Evolutionary conservation across 2,797 vertebrate genomes (phyloP).

Genomic region (Ctenochaetus hawaiiensis): DNA sequence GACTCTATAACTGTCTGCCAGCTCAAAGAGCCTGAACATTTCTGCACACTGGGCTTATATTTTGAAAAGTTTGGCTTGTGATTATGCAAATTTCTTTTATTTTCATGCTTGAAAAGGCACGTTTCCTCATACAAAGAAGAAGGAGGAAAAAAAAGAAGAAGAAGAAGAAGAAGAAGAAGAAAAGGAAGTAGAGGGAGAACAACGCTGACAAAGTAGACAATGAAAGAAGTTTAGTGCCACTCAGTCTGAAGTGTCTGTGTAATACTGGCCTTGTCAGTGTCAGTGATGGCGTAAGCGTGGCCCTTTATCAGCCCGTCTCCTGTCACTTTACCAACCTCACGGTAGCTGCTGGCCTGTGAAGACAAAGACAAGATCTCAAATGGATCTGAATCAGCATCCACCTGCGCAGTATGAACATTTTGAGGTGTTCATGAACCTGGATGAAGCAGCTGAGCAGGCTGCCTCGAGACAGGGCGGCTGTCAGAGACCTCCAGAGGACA

Average conservation of each 20-base stretch:
- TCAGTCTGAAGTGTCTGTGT: background rate
- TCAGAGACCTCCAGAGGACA: constrained; percentile 83
- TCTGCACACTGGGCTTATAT: no score
- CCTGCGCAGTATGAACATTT: background rate
- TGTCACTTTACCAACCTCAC: constrained; percentile 81
- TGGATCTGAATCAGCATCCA: background rate
- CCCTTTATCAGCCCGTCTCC: constrained; percentile 88
- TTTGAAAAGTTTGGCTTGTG: no score
- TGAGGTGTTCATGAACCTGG: constrained; percentile 69
- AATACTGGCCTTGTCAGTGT: constrained; percentile 77
- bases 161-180: background rate
- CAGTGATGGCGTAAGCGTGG: constrained; percentile 91
- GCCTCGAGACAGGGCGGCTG: constrained; percentile 77
- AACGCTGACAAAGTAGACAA: background rate
- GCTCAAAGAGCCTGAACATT: no score
- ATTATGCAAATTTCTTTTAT: no score
- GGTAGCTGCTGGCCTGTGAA: constrained; percentile 76
- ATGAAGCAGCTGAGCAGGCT: constrained; percentile 88
- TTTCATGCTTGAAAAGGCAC: no score
- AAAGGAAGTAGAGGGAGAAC: no score
- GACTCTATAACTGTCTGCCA: no score
- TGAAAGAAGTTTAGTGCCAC: background rate
- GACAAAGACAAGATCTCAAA: constrained; percentile 9
- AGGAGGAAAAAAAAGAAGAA: no score
- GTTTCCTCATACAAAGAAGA: no score